A percentile compares a stretch with the other conserved stretches of the same genome.
These are phyloP conservation scores for Ephialtes manifestator DNA, from an alignment of 2,888 invertebrate genomes.

Conservation along the genomic window DNA sequence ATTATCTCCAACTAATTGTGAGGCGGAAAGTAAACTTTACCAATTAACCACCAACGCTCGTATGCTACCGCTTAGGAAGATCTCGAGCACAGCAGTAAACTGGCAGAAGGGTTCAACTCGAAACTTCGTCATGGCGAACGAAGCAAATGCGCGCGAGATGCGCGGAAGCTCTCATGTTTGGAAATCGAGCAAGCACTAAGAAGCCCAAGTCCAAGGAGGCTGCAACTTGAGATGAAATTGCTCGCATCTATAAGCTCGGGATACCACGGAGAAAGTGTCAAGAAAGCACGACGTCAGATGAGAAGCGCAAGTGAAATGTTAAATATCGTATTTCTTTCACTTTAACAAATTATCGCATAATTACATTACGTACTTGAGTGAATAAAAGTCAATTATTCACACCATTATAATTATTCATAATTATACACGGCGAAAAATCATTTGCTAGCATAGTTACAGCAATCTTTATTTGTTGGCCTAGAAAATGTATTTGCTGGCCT, in stretches of 20 bases:
- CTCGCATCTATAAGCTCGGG: constrained; percentile 46
- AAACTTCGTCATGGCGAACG: constrained; percentile 64
- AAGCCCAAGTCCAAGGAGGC: constrained; percentile 10
- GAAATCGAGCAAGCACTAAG: constrained; percentile 55
- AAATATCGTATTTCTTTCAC: constrained; percentile 35
- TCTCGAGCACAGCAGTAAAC: constrained; percentile 55
- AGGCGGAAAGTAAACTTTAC: constrained; percentile 72
- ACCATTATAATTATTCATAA: too few species aligned
- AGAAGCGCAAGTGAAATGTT: constrained; percentile 26
- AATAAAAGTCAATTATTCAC: neutral
- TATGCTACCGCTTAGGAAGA: constrained; percentile 67
- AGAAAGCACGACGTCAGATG: constrained; percentile 22
- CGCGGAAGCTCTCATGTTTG: constrained; percentile 48
- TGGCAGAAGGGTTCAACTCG: constrained; percentile 59
- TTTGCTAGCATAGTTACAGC: too few species aligned
- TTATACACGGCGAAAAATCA: too few species aligned
- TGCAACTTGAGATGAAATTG: constrained; percentile 55
- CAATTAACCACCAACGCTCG: constrained; percentile 72
- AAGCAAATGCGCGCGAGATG: constrained; percentile 46
- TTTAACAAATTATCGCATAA: constrained; percentile 33
- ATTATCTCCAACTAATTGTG: constrained; percentile 71
- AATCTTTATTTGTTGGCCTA: too few species aligned
- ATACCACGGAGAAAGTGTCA: constrained; percentile 12
- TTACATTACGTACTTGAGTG: constrained; percentile 30
- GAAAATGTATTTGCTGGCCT: too few species aligned